Base-by-base conservation (phyloP, 2,888 invertebrate genomes). In the Celastrina argiolus region DNA sequence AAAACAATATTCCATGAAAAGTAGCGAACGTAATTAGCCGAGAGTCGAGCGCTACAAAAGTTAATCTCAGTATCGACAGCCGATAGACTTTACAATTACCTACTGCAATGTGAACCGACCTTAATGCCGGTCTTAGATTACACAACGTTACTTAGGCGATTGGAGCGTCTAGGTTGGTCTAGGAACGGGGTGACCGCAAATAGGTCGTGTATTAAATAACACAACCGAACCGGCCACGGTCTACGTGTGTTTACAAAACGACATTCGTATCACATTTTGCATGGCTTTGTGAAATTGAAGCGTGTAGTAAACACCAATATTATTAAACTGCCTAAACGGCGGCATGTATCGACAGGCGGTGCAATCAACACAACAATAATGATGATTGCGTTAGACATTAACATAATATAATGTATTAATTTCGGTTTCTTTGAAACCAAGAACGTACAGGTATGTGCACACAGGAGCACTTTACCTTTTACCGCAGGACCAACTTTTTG, bases 151-250 rank as follows among this genome's bases (percentile, higher is more conserved):
- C 71, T 69, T 72, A 73, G 74, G 76, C 72, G 75, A 76, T 76
- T 76, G 76, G 75, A 75, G 74, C 72, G 77, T 76, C 76, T 80
- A 79, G 74, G 75, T 31, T 36, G 61, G 22, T n/a, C 51, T 51
- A 51, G 51, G 16, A 31, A 75, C 73, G 66, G 74, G 78, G 79
- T 82, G 80, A 89, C 90, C 91, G 78, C 90, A 91, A 90, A 87
- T 88, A 83, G 91, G 90, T 84, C 89, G 84, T 78, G 82, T 79
- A 88, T 91, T 87, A 79, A 85, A 90, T 90, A 88, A 85, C 89
- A 81, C 77, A 70, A 70, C 79, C 79, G 78, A 79, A 82, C 82
- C 78, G 74, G 80, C 74, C 86, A 86, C 82, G 87, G 88, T 87
- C 88, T 89, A 87, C 87, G 86, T 88, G 86, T 88, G 85, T 85